Percentiles rank a stretch among this genome's conserved stretches.
These are phyloP conservation scores for Cyrtorhinus lividipennis DNA, from an alignment of 1,140 invertebrate genomes.

Conservation along the genomic window DNA sequence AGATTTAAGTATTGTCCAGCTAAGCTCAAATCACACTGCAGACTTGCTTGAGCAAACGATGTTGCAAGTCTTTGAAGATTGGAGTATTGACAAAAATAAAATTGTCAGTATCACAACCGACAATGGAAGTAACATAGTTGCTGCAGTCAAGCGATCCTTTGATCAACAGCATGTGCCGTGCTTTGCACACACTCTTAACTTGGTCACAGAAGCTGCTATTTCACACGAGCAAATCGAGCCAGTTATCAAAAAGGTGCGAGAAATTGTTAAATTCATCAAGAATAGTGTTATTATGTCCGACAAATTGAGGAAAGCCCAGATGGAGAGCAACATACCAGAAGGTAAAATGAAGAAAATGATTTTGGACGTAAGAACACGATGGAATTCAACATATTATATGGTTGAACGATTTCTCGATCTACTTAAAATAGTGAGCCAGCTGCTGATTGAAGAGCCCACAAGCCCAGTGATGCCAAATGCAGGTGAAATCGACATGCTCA, in stretches of 20 bases:
- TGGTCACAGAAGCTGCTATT: neutral
- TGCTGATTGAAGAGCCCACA: constrained; percentile 27
- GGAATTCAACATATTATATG: constrained; percentile 31
- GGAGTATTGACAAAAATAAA: neutral
- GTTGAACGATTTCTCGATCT: constrained; percentile 29
- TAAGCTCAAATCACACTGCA: neutral
- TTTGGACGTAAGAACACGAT: constrained; percentile 27
- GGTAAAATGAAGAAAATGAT: constrained; percentile 25
- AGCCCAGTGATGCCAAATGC: constrained; percentile 28
- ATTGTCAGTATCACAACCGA: neutral
- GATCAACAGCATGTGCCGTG: neutral
- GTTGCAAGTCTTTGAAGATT: neutral
- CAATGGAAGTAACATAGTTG: neutral
- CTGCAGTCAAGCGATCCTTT: neutral
- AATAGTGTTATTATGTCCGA: neutral
- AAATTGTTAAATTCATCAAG: neutral
- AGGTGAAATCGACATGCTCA: constrained; percentile 27
- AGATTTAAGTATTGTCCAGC: neutral
- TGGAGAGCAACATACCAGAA: neutral
- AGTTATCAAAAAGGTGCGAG: neutral
- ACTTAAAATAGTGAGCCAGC: constrained; percentile 26
- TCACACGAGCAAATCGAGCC: neutral
- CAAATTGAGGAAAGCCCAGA: neutral
- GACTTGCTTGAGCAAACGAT: neutral
- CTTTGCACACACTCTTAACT: neutral